phyloP scores from a whole-genome alignment of 2,888 invertebrate genomes.

The Corythucha ciliata region DNA sequence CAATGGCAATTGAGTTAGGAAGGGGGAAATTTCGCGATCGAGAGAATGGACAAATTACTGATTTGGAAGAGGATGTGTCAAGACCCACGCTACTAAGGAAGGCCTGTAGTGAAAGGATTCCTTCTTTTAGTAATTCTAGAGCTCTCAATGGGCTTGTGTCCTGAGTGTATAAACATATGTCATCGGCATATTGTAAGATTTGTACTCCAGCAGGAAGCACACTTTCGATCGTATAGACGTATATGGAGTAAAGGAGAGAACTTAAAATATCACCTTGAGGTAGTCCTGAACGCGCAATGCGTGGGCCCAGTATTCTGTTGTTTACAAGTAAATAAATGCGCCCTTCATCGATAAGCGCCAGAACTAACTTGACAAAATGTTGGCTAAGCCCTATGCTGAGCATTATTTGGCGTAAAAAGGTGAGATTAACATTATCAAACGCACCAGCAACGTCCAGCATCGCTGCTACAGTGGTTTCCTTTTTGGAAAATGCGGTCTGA shows the following conservation, averaged over 20 bases:
- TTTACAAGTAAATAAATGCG: constrained; percentile 6
- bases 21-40: too few relatives aligned
- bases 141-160: constrained; percentile 6
- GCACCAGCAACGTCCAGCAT: constrained; percentile 22
- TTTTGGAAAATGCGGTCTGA: constrained; percentile 10
- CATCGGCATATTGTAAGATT: constrained; percentile 24
- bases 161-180: constrained; percentile 16
- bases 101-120: background rate
- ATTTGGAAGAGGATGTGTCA: background rate
- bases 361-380: background rate
- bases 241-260: constrained; percentile 19
- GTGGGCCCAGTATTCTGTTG: constrained; percentile 3
- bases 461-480: constrained; percentile 12
- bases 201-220: background rate
- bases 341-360: background rate
- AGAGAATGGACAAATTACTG: constrained; percentile 7
- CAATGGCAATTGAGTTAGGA: too few relatives aligned
- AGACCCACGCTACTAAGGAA: constrained; percentile 3
- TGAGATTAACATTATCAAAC: constrained; percentile 23
- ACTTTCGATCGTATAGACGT: background rate
- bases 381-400: background rate
- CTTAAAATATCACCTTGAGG: constrained; percentile 12
- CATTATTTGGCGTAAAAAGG: constrained; percentile 11
- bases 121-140: background rate
- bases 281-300: constrained; percentile 4